Evolutionary conservation across 2,113 vertebrate species (phyloP).

Genomic region (Semnornis frantzii): DNA sequence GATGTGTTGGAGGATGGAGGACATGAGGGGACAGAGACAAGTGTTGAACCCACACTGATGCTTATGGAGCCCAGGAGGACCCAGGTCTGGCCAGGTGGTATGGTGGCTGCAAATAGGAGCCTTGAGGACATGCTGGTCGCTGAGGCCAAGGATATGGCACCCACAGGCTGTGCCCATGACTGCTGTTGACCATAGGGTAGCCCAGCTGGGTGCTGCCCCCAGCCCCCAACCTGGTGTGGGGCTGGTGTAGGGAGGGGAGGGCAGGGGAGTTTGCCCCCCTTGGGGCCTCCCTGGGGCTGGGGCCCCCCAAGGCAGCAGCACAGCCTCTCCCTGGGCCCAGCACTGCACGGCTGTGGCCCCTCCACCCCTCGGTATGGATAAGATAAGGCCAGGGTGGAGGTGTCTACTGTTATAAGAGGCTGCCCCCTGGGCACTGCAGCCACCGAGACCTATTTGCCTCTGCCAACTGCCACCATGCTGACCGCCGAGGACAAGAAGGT

Average conservation of each 20-base stretch:
- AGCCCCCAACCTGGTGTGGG: not conserved
- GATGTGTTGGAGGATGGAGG: not conserved
- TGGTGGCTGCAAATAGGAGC: not conserved
- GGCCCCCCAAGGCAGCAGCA: rapidly evolving
- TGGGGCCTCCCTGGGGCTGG: not conserved
- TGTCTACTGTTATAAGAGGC: not conserved
- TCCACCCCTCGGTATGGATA: not conserved
- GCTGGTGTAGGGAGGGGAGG: not conserved
- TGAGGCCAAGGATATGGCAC: not conserved
- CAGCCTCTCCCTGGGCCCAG: not conserved
- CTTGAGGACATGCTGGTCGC: rapidly evolving
- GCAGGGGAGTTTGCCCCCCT: not conserved
- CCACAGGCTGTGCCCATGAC: rapidly evolving
- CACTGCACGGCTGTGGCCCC: not conserved
- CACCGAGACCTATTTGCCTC: not conserved
- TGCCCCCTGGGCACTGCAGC: rapidly evolving
- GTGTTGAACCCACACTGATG: not conserved
- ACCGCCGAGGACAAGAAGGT: slow-evolving; percentile 64
- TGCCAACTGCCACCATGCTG: slow-evolving; percentile 54
- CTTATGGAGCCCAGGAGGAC: not conserved
- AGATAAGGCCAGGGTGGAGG: slow-evolving; percentile 6
- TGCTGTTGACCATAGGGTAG: not conserved
- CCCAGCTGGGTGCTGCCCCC: not conserved
- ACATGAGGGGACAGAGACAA: too few species aligned
- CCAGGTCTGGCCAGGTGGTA: rapidly evolving